A percentile compares a stretch with the other conserved stretches of the same genome.
phyloP scores from a whole-genome alignment of 2,113 vertebrate genomes.

The Pterocles gutturalis region DNA sequence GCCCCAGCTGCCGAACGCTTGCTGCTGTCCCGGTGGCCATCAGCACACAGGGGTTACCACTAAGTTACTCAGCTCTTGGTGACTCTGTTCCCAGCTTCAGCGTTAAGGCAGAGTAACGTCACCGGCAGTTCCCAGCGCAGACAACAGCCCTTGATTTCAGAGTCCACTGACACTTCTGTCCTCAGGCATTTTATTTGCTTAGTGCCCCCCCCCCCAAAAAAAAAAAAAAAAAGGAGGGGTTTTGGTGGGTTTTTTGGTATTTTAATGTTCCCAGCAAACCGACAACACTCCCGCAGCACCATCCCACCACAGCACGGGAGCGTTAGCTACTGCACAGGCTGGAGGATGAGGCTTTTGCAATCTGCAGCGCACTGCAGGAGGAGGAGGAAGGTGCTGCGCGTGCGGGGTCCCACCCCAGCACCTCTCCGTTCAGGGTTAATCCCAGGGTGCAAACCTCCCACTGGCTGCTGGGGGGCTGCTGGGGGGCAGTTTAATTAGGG shows the following conservation, averaged over 20 bases:
- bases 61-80: not conserved
- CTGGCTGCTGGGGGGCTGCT: not conserved
- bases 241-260: not conserved
- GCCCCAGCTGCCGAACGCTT: not conserved
- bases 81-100: not conserved
- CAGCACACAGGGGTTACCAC: not conserved
- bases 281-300: fast-evolving
- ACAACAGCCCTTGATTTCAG: not conserved
- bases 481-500: not conserved
- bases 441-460: not conserved
- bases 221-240: not conserved
- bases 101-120: not conserved
- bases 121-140: not conserved
- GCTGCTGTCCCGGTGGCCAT: not conserved
- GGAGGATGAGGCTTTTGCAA: not conserved
- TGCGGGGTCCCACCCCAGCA: fast-evolving
- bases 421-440: not conserved
- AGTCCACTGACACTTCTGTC: not conserved
- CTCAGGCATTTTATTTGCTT: not conserved
- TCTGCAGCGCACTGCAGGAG: not conserved
- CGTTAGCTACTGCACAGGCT: not conserved
- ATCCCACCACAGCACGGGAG: not conserved
- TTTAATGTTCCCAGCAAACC: not conserved
- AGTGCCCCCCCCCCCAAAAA: not conserved
- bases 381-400: not conserved